These are phyloP conservation scores for Galago senegalensis DNA, from an alignment of 2,797 vertebrate species.

Conservation along the genomic window DNA sequence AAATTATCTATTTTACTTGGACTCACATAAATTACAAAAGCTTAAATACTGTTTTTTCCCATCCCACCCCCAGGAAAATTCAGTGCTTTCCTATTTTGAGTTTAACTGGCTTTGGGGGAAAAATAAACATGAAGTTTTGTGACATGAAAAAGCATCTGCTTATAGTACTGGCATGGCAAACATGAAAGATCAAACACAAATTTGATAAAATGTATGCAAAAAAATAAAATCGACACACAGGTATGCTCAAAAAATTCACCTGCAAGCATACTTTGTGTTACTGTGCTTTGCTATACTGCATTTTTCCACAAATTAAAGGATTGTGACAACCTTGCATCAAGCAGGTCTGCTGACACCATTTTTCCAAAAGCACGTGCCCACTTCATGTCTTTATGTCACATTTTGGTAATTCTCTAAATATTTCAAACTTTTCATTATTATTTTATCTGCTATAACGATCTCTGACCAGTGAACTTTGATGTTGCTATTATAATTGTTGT, in stretches of 20 bases:
- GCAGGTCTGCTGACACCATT: not conserved
- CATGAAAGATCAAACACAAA: constrained; percentile 54
- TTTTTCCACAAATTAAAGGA: not conserved
- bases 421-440: not conserved
- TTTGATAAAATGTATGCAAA: constrained; percentile 37
- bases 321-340: not conserved
- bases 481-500: not conserved
- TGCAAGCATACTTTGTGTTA: not conserved
- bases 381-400: not conserved
- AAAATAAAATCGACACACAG: not conserved
- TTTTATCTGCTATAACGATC: not conserved
- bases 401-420: not conserved
- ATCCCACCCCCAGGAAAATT: not conserved
- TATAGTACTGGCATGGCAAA: constrained; percentile 1
- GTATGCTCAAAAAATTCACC: not conserved
- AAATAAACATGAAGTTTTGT: not conserved
- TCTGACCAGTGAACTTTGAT: not conserved
- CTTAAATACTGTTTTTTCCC: constrained; percentile 62
- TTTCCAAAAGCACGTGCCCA: not conserved
- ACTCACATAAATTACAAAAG: constrained; percentile 24
- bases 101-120: not conserved
- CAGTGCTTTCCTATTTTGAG: constrained; percentile 19
- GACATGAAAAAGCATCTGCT: constrained; percentile 23
- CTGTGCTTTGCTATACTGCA: not conserved
- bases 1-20: constrained; percentile 52